Percentiles rank a stretch among this genome's conserved stretches.
These are phyloP conservation scores for Catharus bicknelli DNA, from an alignment of 2,113 vertebrate species.

Conservation along the genomic window DNA sequence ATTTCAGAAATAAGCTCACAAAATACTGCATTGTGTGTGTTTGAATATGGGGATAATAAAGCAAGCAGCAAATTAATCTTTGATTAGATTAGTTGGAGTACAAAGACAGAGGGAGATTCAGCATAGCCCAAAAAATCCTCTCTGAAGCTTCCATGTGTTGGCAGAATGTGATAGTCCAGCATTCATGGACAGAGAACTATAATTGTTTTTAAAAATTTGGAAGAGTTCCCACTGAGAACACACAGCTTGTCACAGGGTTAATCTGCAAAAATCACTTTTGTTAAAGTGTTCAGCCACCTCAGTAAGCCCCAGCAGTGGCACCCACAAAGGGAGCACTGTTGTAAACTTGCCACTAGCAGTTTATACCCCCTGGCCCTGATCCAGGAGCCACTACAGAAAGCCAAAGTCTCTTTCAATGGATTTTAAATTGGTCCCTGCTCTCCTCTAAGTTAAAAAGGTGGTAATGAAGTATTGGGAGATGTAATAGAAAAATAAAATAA, in stretches of 20 bases:
- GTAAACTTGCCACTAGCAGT: background rate
- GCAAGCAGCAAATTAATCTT: slow-evolving; percentile 19
- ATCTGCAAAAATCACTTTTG: background rate
- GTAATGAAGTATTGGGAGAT: background rate
- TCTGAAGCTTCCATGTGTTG: background rate
- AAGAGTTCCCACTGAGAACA: background rate
- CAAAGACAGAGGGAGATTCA: background rate
- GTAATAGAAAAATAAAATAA: background rate
- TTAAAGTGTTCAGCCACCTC: background rate
- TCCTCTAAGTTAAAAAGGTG: slow-evolving; percentile 13
- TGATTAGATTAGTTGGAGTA: background rate
- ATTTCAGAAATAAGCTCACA: slow-evolving; percentile 6
- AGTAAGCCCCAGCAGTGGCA: background rate
- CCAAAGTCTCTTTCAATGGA: background rate
- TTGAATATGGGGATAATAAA: slow-evolving; percentile 7
- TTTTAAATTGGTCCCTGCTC: slow-evolving; percentile 7
- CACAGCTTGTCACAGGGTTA: background rate
- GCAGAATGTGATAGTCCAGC: background rate
- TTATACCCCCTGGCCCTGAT: slow-evolving; percentile 2
- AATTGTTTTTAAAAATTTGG: background rate
- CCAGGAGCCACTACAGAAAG: background rate
- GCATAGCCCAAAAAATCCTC: background rate
- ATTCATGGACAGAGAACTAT: background rate
- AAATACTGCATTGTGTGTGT: background rate
- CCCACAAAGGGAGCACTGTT: background rate